These are phyloP conservation scores for Lethenteron camtschaticum DNA, from an alignment of 2,113 vertebrate genomes.

Conservation along the genomic window DNA sequence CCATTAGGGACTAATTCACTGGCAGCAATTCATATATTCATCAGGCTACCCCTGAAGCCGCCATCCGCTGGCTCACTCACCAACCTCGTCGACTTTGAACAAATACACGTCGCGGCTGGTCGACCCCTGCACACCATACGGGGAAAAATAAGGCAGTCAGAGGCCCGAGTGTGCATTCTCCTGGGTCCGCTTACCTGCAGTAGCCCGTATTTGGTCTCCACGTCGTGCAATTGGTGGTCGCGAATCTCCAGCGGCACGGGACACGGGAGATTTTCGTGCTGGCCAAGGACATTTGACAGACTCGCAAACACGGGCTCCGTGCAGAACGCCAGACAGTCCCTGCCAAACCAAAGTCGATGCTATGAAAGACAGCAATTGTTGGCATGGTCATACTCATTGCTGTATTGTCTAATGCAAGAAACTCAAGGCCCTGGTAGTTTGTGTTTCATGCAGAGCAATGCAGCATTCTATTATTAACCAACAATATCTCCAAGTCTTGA, in stretches of 20 bases:
- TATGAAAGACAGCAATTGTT: too few relatives aligned
- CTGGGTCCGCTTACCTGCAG: slow-evolving; percentile 42
- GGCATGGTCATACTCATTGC: too few relatives aligned
- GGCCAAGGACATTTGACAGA: slow-evolving; percentile 79
- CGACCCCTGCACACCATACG: background rate
- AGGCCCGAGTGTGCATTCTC: background rate
- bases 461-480: too few relatives aligned
- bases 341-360: slow-evolving; percentile 14
- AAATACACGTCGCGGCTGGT: background rate
- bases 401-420: too few relatives aligned
- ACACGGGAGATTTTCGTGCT: slow-evolving; percentile 74
- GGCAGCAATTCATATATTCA: too few relatives aligned
- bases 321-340: slow-evolving; percentile 91
- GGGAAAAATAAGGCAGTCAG: background rate
- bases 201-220: slow-evolving; percentile 88
- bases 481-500: too few relatives aligned
- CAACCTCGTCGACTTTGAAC: too few relatives aligned
- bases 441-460: too few relatives aligned
- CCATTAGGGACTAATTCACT: too few relatives aligned
- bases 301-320: slow-evolving; percentile 92
- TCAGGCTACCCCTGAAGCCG: too few relatives aligned
- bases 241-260: slow-evolving; percentile 67
- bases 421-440: too few relatives aligned
- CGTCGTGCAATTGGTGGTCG: slow-evolving; percentile 82
- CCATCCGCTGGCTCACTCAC: too few relatives aligned